Base-by-base conservation (phyloP, 2,113 vertebrate species). In the Zosterops pallidus region DNA sequence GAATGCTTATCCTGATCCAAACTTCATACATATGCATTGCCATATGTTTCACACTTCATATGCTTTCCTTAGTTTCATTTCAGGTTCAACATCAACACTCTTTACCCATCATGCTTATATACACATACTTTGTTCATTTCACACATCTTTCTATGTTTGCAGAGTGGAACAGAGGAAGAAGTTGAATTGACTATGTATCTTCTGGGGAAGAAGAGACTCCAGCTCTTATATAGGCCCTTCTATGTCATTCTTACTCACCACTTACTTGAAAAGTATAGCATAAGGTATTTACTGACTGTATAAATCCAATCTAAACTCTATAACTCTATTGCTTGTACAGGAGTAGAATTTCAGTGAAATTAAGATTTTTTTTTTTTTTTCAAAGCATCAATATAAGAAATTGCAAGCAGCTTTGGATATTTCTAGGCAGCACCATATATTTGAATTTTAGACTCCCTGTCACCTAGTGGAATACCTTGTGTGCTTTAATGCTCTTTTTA, bases 21-120 rank as follows among this genome's bases (percentile, higher is more conserved):
- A 97, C 89, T 96, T 95, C 89, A 97, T 97, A 89, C 98, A 98
- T 98, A 98, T 98, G 97, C 80, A 98, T 96, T 37, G 65, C 97
- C 98, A 98, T 98, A 97, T 98, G 98, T 80, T 97, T 97, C 96
- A 92, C 97, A 96, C 96, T 96, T 96, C 92, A 83, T 96, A 95
- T 96, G 92, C 95, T 96, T 96, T 97, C 94, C 96, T 97, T 95
- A 94, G 82, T 83, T 95, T 97, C 94, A 92, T 97, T 94, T 97
- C 97, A 94, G 95, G 95, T 96, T 97, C 95, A 97, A 97, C 94
- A 97, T 97, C 97, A 97, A 97, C 96, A 97, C 92, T 94, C 93
- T 93, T 91, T 85, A 96, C 94, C 83, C 87, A 83, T 97, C 91
- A 85, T 25, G 94, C 93, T 96, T 98, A 96, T 90, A 97, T 97